These are phyloP conservation scores for Momotus momota DNA, from an alignment of 2,797 vertebrate genomes.

Conservation along the genomic window DNA sequence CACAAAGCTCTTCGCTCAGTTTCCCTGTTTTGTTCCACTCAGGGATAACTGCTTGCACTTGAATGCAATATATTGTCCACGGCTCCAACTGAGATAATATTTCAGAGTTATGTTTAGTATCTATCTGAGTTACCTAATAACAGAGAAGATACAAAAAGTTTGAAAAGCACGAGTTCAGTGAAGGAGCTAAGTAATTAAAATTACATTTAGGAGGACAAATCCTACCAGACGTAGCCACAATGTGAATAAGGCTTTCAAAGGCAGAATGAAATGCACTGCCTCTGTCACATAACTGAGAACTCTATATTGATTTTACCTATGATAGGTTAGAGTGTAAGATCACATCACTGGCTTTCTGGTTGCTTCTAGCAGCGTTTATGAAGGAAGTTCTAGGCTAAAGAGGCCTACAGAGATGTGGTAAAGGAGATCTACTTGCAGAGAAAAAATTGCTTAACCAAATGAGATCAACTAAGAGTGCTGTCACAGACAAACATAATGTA, in stretches of 20 bases:
- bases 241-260: neutral
- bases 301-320: neutral
- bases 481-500: neutral
- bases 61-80: conserved; percentile 78
- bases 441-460: neutral
- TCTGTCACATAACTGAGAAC: neutral
- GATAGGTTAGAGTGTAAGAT: neutral
- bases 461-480: neutral
- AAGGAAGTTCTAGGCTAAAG: neutral
- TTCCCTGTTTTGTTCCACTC: conserved; percentile 70
- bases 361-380: neutral
- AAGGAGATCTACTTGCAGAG: neutral
- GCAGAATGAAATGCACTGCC: neutral
- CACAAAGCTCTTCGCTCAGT: conserved; percentile 72
- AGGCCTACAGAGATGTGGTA: neutral
- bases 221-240: neutral
- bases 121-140: conserved; percentile 37
- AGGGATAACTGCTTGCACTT: conserved; percentile 58
- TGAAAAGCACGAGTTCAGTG: neutral
- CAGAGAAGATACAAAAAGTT: neutral
- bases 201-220: neutral
- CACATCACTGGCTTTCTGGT: neutral
- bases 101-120: conserved; percentile 28
- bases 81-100: conserved; percentile 70
- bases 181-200: neutral